phyloP scores from a whole-genome alignment of 2,888 invertebrate species.

The Drosophila flavopinicola region DNA sequence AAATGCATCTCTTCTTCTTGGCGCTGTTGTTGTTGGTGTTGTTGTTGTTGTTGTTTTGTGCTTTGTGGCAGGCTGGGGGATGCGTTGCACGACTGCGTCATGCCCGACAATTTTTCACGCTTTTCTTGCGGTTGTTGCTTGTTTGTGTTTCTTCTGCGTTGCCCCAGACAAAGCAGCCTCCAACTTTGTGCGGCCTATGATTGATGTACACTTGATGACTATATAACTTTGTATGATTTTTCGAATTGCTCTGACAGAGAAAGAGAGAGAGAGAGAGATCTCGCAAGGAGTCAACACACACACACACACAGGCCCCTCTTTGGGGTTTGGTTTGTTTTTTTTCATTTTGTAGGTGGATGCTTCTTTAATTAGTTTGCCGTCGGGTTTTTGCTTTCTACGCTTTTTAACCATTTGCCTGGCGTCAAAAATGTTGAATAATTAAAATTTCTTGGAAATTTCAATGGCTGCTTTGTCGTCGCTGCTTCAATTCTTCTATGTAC shows the following conservation, averaged over 20 bases:
- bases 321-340: conserved; percentile 1
- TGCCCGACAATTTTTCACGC: conserved; percentile 79
- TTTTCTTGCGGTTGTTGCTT: conserved; percentile 61
- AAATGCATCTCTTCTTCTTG: conserved; percentile 55
- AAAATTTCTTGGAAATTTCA: conserved; percentile 77
- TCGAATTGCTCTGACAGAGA: conserved; percentile 38
- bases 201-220: conserved; percentile 82
- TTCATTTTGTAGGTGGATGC: conserved; percentile 72
- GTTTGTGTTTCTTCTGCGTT: conserved; percentile 14
- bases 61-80: conserved; percentile 25
- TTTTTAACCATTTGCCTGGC: conserved; percentile 66
- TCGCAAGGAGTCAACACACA: conserved; percentile 6
- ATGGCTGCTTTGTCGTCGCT: conserved; percentile 58
- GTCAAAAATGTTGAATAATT: conserved; percentile 78
- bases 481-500: conserved; percentile 7
- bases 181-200: conserved; percentile 70
- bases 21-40: conserved; percentile 13
- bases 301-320: background rate
- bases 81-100: conserved; percentile 65
- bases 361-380: conserved; percentile 74
- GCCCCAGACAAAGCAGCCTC: conserved; percentile 54
- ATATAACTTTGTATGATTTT: conserved; percentile 80
- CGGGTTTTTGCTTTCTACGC: conserved; percentile 38
- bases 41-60: conserved; percentile 3
- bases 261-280: conserved; percentile 7